Evolutionary conservation across 1,140 invertebrate species (phyloP).

Genomic region (Steinernema khuongi): DNA sequence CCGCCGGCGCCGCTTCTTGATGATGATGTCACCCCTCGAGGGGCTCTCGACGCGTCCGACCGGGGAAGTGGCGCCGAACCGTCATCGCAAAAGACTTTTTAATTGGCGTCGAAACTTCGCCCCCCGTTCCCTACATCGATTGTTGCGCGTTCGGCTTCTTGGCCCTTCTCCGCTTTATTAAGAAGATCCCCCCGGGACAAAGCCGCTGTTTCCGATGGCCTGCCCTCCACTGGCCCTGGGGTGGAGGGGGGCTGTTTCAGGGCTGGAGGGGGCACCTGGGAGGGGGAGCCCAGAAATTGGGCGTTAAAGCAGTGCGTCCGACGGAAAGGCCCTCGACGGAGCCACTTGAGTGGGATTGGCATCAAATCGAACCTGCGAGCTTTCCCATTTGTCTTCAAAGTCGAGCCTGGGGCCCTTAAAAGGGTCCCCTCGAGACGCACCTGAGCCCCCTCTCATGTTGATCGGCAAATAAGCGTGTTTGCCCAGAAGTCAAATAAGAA

Average conservation of each 20-base stretch:
- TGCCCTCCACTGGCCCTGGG: not conserved
- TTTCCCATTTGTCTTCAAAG: too few species aligned
- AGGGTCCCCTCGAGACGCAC: too few species aligned
- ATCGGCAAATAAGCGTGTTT: constrained; percentile 7
- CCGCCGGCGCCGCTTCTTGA: not conserved
- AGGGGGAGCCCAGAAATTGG: too few species aligned
- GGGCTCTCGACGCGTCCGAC: not conserved
- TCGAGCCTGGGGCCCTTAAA: too few species aligned
- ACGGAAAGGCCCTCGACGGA: too few species aligned
- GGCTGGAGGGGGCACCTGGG: too few species aligned
- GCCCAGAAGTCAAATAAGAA: not conserved
- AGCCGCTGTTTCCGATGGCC: not conserved
- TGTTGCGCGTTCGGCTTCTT: constrained; percentile 8
- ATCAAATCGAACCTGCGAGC: too few species aligned
- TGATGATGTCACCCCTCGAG: not conserved
- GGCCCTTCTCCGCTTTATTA: not conserved
- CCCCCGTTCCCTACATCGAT: not conserved
- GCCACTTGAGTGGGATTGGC: too few species aligned
- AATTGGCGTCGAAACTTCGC: constrained; percentile 11
- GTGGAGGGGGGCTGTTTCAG: not conserved
- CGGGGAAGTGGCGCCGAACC: not conserved
- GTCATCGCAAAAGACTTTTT: not conserved
- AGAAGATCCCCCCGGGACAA: constrained; percentile 5
- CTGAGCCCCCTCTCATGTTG: not conserved
- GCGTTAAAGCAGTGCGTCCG: too few species aligned